A percentile compares a stretch with the other conserved stretches of the same genome.
phyloP scores from a whole-genome alignment of 1,140 invertebrate genomes.

The Dinoponera quadriceps region DNA sequence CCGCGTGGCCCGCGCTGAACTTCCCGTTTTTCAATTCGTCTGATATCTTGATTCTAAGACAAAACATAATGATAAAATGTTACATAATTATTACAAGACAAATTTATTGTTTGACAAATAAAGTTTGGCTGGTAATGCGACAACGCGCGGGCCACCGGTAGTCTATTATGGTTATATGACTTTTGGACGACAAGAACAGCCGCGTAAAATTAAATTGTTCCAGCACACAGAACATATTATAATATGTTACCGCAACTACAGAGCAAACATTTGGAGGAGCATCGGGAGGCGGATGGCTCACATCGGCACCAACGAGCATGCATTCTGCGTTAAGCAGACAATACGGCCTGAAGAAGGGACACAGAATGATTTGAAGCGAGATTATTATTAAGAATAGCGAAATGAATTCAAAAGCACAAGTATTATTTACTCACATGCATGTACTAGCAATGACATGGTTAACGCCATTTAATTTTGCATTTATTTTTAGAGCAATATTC shows the following conservation, averaged over 20 bases:
- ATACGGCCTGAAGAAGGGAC: conserved; percentile 65
- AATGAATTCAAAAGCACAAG: background rate
- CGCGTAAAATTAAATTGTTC: too few species aligned
- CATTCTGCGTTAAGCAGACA: conserved; percentile 81
- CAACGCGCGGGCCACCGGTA: too few species aligned
- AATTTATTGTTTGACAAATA: too few species aligned
- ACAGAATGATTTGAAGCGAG: background rate
- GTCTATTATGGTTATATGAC: too few species aligned
- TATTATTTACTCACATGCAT: conserved; percentile 55
- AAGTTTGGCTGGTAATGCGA: too few species aligned
- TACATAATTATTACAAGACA: too few species aligned
- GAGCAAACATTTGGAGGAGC: conserved; percentile 88
- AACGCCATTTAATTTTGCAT: conserved; percentile 93
- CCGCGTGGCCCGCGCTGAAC: too few species aligned
- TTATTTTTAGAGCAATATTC: conserved; percentile 95
- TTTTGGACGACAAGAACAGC: too few species aligned
- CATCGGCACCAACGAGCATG: conserved; percentile 94
- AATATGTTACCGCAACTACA: conserved; percentile 92
- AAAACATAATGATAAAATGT: too few species aligned
- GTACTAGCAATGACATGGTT: conserved; percentile 88
- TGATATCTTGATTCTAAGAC: too few species aligned
- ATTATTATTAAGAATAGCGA: background rate
- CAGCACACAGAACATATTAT: too few species aligned
- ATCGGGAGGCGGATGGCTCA: conserved; percentile 94
- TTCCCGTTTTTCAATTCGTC: too few species aligned